These are phyloP conservation scores for Sclerurus mexicanus DNA, from an alignment of 2,113 vertebrate genomes.

Conservation along the genomic window DNA sequence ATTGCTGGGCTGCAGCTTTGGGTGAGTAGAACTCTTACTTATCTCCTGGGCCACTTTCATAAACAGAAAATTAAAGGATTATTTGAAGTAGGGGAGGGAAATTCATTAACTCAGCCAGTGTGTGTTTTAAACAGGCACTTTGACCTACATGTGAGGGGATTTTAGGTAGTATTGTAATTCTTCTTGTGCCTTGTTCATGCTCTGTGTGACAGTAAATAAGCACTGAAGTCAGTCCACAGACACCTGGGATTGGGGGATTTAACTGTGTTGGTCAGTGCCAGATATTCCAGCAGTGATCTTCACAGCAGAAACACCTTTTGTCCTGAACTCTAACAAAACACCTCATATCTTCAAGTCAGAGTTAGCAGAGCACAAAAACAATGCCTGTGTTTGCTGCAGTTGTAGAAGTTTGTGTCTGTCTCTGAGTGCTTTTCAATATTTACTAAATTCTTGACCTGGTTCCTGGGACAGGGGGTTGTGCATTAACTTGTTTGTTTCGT, in stretches of 20 bases:
- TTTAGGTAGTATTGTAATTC: not conserved
- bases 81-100: not conserved
- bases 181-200: not conserved
- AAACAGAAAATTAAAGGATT: not conserved
- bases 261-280: not conserved
- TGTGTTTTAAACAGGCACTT: not conserved
- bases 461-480: not conserved
- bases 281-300: not conserved
- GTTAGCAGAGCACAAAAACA: not conserved
- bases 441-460: not conserved
- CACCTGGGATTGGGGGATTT: not conserved
- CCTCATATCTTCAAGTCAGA: not conserved
- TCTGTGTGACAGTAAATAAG: not conserved
- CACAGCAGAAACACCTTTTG: not conserved
- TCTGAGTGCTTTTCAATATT: not conserved
- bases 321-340: not conserved
- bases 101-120: not conserved
- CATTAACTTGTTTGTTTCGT: not conserved
- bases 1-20: slow-evolving; percentile 61
- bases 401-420: not conserved
- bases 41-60: slow-evolving; percentile 30
- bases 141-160: not conserved
- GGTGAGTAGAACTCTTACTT: slow-evolving; percentile 61
- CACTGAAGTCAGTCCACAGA: not conserved
- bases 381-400: not conserved